Percentiles rank a stretch among this genome's conserved stretches.
phyloP scores from a whole-genome alignment of 2,888 invertebrate genomes.

The Spodoptera littoralis region DNA sequence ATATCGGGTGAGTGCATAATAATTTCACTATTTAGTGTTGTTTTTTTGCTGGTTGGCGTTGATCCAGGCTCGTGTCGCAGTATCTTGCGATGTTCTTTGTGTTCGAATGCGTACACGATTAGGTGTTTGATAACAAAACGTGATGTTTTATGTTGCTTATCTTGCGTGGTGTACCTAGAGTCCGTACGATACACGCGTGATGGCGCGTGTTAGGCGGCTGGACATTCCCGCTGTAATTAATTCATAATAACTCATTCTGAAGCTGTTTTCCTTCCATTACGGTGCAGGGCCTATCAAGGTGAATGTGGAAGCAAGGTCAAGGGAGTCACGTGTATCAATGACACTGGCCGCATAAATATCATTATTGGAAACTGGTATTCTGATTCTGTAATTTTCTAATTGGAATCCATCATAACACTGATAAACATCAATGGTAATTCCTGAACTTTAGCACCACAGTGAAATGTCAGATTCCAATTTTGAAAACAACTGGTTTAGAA shows the following conservation, averaged over 20 bases:
- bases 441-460: constrained; percentile 20
- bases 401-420: constrained; percentile 16
- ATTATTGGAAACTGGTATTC: constrained; percentile 23
- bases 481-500: constrained; percentile 10
- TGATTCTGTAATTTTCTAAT: constrained; percentile 30
- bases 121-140: constrained; percentile 83
- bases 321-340: constrained; percentile 52
- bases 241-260: constrained; percentile 37
- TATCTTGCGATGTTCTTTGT: constrained; percentile 58
- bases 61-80: constrained; percentile 77
- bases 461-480: constrained; percentile 10
- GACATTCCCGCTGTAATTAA: constrained; percentile 34
- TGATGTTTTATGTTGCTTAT: constrained; percentile 63
- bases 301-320: constrained; percentile 55
- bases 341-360: constrained; percentile 30
- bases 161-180: constrained; percentile 40
- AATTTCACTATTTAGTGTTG: constrained; percentile 63
- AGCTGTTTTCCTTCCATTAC: constrained; percentile 37
- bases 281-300: constrained; percentile 43
- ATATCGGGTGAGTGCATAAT: constrained; percentile 79
- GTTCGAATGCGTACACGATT: constrained; percentile 61
- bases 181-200: constrained; percentile 44
- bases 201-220: constrained; percentile 42
- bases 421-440: constrained; percentile 30
- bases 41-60: constrained; percentile 75